Evolutionary conservation across 2,888 invertebrate genomes (phyloP).

Genomic region (Heliconius charithonia): DNA sequence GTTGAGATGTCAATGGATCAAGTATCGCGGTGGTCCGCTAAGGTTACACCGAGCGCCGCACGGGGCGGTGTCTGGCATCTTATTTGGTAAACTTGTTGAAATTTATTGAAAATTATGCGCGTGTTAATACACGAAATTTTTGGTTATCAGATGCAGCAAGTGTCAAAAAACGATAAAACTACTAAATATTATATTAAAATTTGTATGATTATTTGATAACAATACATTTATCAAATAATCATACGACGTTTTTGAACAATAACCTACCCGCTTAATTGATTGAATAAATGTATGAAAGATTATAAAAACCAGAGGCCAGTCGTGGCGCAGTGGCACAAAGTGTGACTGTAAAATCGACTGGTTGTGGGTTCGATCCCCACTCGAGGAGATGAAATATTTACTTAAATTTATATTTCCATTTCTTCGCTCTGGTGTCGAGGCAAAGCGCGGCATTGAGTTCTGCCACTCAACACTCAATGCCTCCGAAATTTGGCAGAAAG

Average conservation of each 20-base stretch:
- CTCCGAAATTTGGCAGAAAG: too few species aligned
- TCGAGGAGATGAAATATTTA: too few species aligned
- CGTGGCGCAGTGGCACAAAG: too few species aligned
- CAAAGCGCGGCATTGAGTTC: too few species aligned
- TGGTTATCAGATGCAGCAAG: constrained; percentile 50
- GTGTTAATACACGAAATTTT: constrained; percentile 62
- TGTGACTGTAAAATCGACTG: too few species aligned
- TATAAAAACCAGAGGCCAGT: neutral
- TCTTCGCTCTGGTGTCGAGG: too few species aligned
- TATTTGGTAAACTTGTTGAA: constrained; percentile 59
- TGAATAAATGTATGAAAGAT: neutral
- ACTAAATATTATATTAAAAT: neutral
- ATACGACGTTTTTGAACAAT: neutral
- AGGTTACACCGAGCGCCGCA: constrained; percentile 58
- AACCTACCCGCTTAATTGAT: neutral
- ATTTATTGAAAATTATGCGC: constrained; percentile 76
- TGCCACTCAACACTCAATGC: too few species aligned
- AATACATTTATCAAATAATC: neutral
- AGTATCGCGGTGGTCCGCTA: constrained; percentile 63
- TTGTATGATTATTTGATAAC: neutral
- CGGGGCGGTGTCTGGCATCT: constrained; percentile 64
- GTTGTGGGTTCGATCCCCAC: too few species aligned
- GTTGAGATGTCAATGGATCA: constrained; percentile 55
- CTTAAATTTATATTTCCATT: too few species aligned
- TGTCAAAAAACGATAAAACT: neutral